Evolutionary conservation across 2,797 vertebrate genomes (phyloP), one percentile per base, ranked within the genome.

Genomic region (Gymnocypris eckloni): DNA sequence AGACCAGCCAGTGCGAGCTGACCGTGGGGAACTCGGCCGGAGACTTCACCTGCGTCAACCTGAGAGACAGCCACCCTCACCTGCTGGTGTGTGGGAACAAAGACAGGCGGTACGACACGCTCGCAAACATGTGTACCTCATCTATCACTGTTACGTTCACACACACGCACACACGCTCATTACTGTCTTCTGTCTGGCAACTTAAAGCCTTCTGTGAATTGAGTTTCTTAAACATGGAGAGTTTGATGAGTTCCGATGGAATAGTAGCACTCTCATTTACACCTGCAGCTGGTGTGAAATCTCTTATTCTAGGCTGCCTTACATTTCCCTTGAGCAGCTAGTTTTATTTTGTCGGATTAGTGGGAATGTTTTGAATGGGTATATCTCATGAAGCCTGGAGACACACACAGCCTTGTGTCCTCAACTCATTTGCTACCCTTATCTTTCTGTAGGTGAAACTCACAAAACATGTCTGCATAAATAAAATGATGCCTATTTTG

Each of bases 61-160:
- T 99, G 91, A 95, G 92, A 89, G 94, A 96, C 93, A 92, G 94
- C 50, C 95, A 96, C 43, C 95, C 97, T 67, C 93, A 96, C 92
- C 96, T 98, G 93, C 93, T 99, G 91, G 96, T 96, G 86, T 96
- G 97, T 3, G 98, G 98, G 88, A 99, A 98, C 94, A 97, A 96
- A 92, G 98, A 99, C 95, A 94, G 98, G 87, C 97, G 97, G 98
- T 99, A 93, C 0, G 91, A 56, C 81, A 66, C 48, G 4, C 59
- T 45, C 7, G 33, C 69, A 81, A 37, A 82, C 78, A 81, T 59
- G 37, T 59, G 28, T 48, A 81, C 28, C 72, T 83, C 72, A 83
- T 83, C 77, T 39, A 73, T 75, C 64, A 43, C 78, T 16, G 48
- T 76, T 73, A 45, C 18, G 37, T 85, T 15, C 84, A 66, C 50